phyloP scores from a whole-genome alignment of 2,113 vertebrate species.

The Caretta caretta region DNA sequence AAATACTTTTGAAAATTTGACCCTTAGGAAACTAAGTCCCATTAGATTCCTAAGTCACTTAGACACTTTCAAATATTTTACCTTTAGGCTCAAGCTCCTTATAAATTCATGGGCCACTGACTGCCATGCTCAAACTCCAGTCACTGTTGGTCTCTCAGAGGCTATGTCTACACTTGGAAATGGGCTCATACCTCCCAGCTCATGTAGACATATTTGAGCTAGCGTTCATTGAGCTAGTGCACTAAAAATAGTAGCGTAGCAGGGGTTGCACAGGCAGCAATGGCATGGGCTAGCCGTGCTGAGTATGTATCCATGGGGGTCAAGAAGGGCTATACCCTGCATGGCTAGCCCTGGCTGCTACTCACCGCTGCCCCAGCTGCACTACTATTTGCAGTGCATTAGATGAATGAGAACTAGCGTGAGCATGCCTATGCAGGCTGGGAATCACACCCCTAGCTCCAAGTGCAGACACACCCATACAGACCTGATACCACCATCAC shows the following conservation, averaged over 20 bases:
- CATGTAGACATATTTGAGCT: not conserved
- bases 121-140: not conserved
- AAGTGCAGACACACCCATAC: not conserved
- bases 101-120: not conserved
- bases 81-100: not conserved
- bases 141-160: not conserved
- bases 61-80: not conserved
- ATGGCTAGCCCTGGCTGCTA: not conserved
- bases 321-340: too few relatives aligned
- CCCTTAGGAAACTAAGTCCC: not conserved
- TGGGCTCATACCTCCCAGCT: not conserved
- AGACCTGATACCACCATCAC: not conserved
- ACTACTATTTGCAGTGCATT: not conserved
- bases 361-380: not conserved
- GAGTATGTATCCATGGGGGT: too few relatives aligned
- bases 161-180: not conserved
- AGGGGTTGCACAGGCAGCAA: not conserved
- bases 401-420: not conserved
- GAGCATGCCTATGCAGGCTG: not conserved
- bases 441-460: not conserved
- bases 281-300: not conserved
- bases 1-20: not conserved
- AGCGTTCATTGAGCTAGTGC: not conserved
- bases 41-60: not conserved
- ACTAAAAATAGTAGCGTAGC: not conserved